Percentiles rank a stretch among this genome's conserved stretches.
Conservation (phyloP, 2,888 invertebrate species). For the Lydus trimaculatus region DNA sequence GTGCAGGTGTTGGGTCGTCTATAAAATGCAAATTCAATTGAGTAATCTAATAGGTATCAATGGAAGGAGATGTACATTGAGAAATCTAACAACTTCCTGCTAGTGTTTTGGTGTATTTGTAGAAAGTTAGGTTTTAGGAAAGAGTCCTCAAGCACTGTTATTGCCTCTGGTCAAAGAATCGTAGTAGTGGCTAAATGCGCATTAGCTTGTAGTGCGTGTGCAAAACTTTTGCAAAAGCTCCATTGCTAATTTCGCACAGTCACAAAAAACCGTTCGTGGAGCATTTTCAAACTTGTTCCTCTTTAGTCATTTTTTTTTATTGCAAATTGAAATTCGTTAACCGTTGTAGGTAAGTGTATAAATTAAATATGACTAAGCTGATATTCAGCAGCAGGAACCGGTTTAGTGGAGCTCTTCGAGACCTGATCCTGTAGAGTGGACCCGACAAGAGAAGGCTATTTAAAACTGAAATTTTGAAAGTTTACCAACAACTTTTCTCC, state of each 20-base stretch:
- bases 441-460: background rate
- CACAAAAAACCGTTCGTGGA: too few relatives aligned
- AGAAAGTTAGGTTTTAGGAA: background rate
- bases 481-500: too few relatives aligned
- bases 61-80: background rate
- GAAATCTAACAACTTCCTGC: background rate
- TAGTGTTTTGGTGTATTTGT: background rate
- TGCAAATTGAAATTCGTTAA: background rate
- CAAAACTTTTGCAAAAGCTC: too few relatives aligned
- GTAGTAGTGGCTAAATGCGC: too few relatives aligned
- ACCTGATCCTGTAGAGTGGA: background rate
- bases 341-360: too few relatives aligned
- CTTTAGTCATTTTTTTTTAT: background rate
- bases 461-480: background rate
- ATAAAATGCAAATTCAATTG: background rate
- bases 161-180: background rate
- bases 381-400: slow-evolving; percentile 2
- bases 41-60: background rate
- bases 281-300: too few relatives aligned
- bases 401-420: background rate
- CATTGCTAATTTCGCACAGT: too few relatives aligned
- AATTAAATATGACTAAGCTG: background rate
- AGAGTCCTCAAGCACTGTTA: background rate
- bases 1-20: background rate
- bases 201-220: too few relatives aligned